Evolutionary conservation across 1,140 invertebrate genomes (phyloP), one percentile per base, ranked within the genome.

Genomic region (Apolygus lucorum): DNA sequence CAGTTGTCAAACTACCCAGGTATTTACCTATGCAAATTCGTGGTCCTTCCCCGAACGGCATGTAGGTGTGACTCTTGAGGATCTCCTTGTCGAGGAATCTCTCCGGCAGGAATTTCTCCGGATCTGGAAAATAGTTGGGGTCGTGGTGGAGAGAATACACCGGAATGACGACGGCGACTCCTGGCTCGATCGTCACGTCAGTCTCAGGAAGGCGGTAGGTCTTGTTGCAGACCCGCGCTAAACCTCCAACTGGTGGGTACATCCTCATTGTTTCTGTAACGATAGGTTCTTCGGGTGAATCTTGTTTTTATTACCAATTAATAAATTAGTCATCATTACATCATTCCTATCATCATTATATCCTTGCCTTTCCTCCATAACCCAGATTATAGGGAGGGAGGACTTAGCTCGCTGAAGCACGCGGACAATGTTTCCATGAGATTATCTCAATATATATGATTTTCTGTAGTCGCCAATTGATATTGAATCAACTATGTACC

Each of bases 11-110:
- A n/a, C n/a, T n/a, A n/a, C n/a, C n/a, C n/a, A n/a, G 21, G 11
- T 11, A 34, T 49, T 82, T 78, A 72, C 81, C 81, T 27, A 85
- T 84, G 70, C 86, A 87, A 67, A 83, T 83, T 59, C 86, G 77
- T 0, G 82, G 81, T 22, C 86, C 86, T 24, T 82, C 81, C 1
- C 85, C 84, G 75, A 87, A 87, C 1, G 85, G 82, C 25, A 87
- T 73, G 74, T 81, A 86, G 0, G 73, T 73, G 24, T 49, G 14
- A 29, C 67, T 69, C 14, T 67, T 67, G 28, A 67, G 49, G 1
- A 68, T 49, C 0, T 74, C 70, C 25, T 77, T 77, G 17, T 79
- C 77, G 8, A 42, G 63, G 62, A 79, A 82, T 26, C 81, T 68
- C 28, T 81, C 78, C 0, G 80, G 81, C 34, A 77, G 68, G 67